Evolutionary conservation across 2,888 invertebrate genomes (phyloP).

Genomic region (Cabera pusaria): DNA sequence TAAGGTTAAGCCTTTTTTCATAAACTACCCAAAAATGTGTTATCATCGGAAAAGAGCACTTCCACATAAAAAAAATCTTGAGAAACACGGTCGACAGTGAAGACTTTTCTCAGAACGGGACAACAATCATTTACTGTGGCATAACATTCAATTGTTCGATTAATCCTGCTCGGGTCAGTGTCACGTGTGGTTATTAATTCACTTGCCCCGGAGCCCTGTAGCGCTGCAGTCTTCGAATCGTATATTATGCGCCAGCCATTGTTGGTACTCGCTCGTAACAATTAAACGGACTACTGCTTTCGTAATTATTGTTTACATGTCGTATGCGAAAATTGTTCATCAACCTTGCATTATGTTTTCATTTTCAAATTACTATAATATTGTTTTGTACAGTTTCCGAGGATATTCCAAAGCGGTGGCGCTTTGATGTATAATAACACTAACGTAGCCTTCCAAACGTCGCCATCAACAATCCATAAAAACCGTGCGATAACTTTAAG

Average conservation of each 20-base stretch:
- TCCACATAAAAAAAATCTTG: too few species aligned
- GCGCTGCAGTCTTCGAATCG: background rate
- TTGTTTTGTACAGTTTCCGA: constrained; percentile 6
- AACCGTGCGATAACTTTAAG: too few species aligned
- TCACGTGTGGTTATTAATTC: constrained; percentile 49
- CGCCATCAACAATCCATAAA: too few species aligned
- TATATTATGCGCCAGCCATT: constrained; percentile 35
- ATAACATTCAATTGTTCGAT: constrained; percentile 50
- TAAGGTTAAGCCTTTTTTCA: too few species aligned
- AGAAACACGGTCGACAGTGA: too few species aligned
- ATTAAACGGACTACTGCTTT: constrained; percentile 42
- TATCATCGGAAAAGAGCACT: too few species aligned
- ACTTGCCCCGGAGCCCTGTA: constrained; percentile 36
- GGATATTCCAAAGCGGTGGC: constrained; percentile 8
- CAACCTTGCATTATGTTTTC: constrained; percentile 42
- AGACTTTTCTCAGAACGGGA: constrained; percentile 14
- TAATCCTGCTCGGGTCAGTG: constrained; percentile 44
- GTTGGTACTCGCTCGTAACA: constrained; percentile 37
- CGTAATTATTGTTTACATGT: constrained; percentile 55
- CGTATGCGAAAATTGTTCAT: constrained; percentile 47
- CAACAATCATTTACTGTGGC: constrained; percentile 25
- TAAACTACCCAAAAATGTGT: too few species aligned
- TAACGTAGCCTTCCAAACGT: too few species aligned
- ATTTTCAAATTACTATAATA: constrained; percentile 34
- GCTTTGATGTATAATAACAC: constrained; percentile 6